phyloP scores from a whole-genome alignment of 2,888 invertebrate species.

The Drosophila macrospina region DNA sequence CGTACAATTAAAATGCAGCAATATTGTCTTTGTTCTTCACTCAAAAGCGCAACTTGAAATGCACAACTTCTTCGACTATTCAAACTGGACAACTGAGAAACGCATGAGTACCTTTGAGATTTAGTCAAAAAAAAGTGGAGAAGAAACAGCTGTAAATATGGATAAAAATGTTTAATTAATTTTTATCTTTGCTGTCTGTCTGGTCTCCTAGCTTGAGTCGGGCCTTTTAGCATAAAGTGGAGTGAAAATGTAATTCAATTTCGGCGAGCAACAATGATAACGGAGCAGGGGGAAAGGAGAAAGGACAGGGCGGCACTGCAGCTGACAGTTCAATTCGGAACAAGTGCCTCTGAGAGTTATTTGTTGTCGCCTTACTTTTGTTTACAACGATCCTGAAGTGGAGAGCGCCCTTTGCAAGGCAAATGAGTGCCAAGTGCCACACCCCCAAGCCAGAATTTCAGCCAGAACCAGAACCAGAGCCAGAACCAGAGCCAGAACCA shows the following conservation, averaged over 20 bases:
- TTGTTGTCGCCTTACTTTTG: constrained; percentile 72
- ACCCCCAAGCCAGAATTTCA: constrained; percentile 29
- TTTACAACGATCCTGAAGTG: constrained; percentile 56
- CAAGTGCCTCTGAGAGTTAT: constrained; percentile 74
- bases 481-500: constrained; percentile 2
- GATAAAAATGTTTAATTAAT: constrained; percentile 66
- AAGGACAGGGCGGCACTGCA: constrained; percentile 43
- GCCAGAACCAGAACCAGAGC: constrained; percentile 9
- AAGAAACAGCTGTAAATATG: constrained; percentile 30
- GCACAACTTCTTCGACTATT: background rate
- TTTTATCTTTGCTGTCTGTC: constrained; percentile 58
- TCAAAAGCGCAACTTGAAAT: background rate
- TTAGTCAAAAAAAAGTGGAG: constrained; percentile 5
- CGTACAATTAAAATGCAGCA: constrained; percentile 8
- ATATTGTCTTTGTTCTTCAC: constrained; percentile 1
- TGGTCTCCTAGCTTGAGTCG: constrained; percentile 40
- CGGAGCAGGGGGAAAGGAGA: background rate
- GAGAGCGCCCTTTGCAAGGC: constrained; percentile 72
- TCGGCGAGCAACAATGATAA: constrained; percentile 38
- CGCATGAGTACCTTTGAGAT: no score
- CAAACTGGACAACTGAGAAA: no score
- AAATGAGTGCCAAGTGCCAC: constrained; percentile 70
- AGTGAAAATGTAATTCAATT: constrained; percentile 80
- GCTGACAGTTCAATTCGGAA: constrained; percentile 77
- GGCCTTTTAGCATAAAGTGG: constrained; percentile 70